These are phyloP conservation scores for Sebastolobus altivelis DNA, from an alignment of 2,797 vertebrate species.

Conservation along the genomic window DNA sequence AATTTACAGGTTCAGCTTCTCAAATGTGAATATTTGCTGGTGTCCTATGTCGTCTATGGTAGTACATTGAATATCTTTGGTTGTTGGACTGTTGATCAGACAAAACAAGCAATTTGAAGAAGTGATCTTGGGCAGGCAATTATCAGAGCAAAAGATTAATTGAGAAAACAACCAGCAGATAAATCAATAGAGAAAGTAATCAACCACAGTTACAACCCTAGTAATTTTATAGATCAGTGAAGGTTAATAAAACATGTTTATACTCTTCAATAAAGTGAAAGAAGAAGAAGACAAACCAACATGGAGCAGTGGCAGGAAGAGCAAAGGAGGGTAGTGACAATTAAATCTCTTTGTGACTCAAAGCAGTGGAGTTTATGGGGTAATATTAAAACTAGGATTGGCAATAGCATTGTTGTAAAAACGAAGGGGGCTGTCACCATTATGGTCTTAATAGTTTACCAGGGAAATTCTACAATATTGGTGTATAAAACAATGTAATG, in stretches of 20 bases:
- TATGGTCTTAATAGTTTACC: too few relatives aligned
- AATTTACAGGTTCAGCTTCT: background rate
- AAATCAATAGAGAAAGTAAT: background rate
- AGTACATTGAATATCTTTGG: background rate
- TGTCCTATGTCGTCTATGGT: background rate
- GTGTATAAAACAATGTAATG: background rate
- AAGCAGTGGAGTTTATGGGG: background rate
- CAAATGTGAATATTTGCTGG: background rate
- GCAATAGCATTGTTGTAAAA: background rate
- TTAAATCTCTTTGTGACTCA: background rate
- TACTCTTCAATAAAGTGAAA: background rate
- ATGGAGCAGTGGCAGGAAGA: background rate
- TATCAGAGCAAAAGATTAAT: background rate
- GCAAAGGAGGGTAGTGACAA: background rate
- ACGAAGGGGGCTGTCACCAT: background rate
- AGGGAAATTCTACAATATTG: background rate
- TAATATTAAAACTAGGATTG: background rate
- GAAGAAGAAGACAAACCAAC: background rate
- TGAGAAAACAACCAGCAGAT: background rate
- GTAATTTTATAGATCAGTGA: background rate
- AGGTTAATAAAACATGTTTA: conserved; percentile 1
- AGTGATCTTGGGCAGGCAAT: background rate
- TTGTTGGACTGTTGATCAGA: background rate
- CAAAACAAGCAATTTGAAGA: background rate
- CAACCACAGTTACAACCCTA: background rate